Evolutionary conservation across 2,797 vertebrate species (phyloP).

Genomic region (Galagoides demidoff): DNA sequence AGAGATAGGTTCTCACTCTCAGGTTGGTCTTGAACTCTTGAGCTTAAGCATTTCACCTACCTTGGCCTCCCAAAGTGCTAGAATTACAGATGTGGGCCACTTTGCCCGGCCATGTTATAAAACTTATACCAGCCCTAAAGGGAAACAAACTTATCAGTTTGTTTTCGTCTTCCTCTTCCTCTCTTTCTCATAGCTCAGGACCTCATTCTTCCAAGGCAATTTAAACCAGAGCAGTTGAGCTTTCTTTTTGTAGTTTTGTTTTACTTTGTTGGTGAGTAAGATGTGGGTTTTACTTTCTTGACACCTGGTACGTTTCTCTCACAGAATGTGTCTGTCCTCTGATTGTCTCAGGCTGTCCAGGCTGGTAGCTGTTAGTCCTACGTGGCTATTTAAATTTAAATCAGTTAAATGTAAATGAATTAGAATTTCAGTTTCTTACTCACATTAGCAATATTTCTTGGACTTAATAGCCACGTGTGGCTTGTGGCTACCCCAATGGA

Average conservation of each 20-base stretch:
- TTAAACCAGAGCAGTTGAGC: not conserved
- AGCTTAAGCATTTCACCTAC: no score
- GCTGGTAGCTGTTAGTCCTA: not conserved
- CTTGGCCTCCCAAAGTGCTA: no score
- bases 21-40: no score
- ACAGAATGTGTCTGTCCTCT: not conserved
- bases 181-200: not conserved
- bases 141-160: not conserved
- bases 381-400: not conserved
- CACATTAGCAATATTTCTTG: not conserved
- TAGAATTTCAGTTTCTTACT: not conserved
- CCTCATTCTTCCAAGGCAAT: not conserved
- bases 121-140: not conserved
- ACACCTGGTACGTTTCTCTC: not conserved
- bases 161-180: not conserved
- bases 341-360: not conserved
- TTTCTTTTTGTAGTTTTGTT: not conserved
- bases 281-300: not conserved
- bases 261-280: not conserved
- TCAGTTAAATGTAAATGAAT: not conserved
- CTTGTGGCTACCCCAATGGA: not conserved
- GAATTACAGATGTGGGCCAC: no score
- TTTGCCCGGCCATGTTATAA: not conserved
- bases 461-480: not conserved
- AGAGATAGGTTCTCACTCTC: no score